Base-by-base conservation (phyloP, 1,140 invertebrate genomes). In the Saxidomus purpurata region DNA sequence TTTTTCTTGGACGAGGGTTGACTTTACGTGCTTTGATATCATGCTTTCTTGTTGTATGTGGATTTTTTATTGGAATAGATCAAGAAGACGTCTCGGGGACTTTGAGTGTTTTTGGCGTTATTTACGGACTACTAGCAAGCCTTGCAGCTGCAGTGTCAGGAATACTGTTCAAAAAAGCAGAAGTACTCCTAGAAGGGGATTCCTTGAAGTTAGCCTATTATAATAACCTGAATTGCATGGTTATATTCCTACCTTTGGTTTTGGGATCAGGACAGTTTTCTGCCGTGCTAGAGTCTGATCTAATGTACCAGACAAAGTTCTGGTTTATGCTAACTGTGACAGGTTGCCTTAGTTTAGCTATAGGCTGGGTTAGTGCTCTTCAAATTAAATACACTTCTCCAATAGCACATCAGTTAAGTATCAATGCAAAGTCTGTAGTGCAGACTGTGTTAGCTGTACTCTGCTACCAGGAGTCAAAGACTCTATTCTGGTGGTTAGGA, bases 301-400 rank as follows among this genome's bases (percentile, higher is more conserved):
- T 82, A n/a, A 76, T 91, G n/a, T 82, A 74, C 36, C 76, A 90
- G 25, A 38, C 79, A 13, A 76, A 82, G 9, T 93, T 95, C 76
- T 95, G 94, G 94, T 71, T 93, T 13, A 87, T 92, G 15, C 79
- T 95, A 36, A 87, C 92, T 8, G 47, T 93, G 9, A 94, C 95
- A 11, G 95, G 95, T 0, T 55, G 93, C 4, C 79, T 96, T 2
- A 94, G 95, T 82, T 86, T 96, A 3, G 82, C 93, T 9, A 95
- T 96, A 47, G 94, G 93, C 0, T 95, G 94, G 94, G 93, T 94
- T 13, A 95, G 95, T 89, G 93, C 94, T 31, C 77, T 95, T 31
- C 95, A 95, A 87, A 95, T 96, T 43, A 92, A 95, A 49, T 91
- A 94, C 38, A 96, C 95, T 0, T 95, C 95, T 0, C 95, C 95